phyloP scores from a whole-genome alignment of 2,888 invertebrate species.

The Capitulum mitella region DNA sequence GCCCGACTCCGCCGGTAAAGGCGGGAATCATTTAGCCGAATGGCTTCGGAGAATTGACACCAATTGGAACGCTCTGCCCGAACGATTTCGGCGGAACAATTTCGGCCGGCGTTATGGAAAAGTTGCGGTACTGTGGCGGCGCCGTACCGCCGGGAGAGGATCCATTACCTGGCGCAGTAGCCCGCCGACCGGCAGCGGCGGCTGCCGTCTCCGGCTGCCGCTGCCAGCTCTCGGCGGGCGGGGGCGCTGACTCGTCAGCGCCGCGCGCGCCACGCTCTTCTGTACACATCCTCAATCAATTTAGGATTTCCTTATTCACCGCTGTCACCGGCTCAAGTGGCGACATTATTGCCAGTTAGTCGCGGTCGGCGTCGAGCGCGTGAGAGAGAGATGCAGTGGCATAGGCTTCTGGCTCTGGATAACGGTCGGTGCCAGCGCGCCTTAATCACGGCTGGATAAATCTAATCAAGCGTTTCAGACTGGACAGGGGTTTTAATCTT shows the following conservation, averaged over 20 bases:
- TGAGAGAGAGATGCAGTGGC: no score
- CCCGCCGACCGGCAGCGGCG: no score
- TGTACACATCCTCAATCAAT: slow-evolving; percentile 2
- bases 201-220: neutral
- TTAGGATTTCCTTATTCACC: neutral
- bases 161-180: neutral
- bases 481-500: no score
- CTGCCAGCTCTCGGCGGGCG: neutral
- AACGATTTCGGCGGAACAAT: neutral
- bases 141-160: neutral
- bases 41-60: neutral
- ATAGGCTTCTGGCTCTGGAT: no score
- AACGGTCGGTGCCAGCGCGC: no score
- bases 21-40: slow-evolving; percentile 11
- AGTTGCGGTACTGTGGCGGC: neutral
- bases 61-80: neutral
- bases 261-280: neutral
- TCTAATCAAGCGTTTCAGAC: no score
- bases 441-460: no score
- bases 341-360: neutral
- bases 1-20: neutral
- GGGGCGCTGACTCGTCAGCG: neutral
- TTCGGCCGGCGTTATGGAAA: slow-evolving; percentile 4
- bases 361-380: neutral
- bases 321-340: slow-evolving; percentile 9